Conservation (phyloP, 2,888 invertebrate species). For the Pheosia tremula region DNA sequence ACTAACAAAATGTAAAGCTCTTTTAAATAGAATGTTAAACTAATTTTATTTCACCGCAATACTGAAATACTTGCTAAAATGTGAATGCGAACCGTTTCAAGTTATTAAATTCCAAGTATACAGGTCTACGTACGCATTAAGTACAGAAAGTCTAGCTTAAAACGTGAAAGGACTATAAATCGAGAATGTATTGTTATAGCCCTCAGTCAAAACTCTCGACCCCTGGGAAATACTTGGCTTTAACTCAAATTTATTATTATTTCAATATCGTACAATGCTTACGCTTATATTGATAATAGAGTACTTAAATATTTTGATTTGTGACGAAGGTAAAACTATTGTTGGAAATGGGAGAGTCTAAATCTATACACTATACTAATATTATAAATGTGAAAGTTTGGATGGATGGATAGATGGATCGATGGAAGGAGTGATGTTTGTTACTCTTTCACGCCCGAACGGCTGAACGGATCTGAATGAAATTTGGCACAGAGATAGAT, state of each 20-base stretch:
- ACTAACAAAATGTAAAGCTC: background rate
- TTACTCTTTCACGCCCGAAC: no score
- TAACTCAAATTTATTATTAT: conserved; percentile 56
- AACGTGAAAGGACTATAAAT: conserved; percentile 43
- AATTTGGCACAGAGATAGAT: no score
- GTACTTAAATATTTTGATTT: background rate
- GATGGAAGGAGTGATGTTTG: no score
- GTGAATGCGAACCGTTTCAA: conserved; percentile 10
- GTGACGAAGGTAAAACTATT: background rate
- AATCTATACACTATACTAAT: no score
- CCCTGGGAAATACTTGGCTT: conserved; percentile 25
- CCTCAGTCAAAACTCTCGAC: conserved; percentile 39
- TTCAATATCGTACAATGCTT: conserved; percentile 24
- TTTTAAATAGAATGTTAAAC: background rate
- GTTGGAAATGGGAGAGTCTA: background rate
- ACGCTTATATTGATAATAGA: background rate
- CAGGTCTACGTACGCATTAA: conserved; percentile 23
- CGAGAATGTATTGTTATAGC: conserved; percentile 42
- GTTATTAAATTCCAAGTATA: conserved; percentile 23
- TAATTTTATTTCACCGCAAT: background rate
- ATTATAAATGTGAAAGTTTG: no score
- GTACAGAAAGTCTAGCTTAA: conserved; percentile 22
- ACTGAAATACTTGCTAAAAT: conserved; percentile 2
- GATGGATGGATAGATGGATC: no score
- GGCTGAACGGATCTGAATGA: no score